Evolutionary conservation across 1,140 invertebrate genomes (phyloP).

Genomic region (Ceratina australensis): DNA sequence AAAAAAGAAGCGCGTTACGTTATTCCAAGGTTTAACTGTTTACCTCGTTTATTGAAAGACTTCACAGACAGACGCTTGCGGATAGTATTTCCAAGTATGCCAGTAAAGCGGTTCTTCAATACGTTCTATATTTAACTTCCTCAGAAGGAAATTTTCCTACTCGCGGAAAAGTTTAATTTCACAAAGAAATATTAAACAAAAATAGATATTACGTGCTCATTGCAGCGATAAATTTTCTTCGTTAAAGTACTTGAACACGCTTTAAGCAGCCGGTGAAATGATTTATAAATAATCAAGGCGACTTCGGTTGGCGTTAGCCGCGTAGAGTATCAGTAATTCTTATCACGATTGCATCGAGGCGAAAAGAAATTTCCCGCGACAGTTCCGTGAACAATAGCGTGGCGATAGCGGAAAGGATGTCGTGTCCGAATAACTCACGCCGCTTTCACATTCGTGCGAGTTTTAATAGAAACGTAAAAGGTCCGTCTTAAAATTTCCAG

Average conservation of each 20-base stretch:
- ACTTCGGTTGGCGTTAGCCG: slow-evolving; percentile 8
- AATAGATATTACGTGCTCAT: no score
- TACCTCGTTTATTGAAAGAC: no score
- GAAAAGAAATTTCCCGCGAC: slow-evolving; percentile 45
- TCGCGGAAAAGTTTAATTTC: no score
- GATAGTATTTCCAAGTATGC: no score
- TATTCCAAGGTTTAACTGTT: background rate
- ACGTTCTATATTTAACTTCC: no score
- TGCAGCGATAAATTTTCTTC: no score
- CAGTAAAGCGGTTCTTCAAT: no score
- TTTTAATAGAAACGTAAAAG: background rate
- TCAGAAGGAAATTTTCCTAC: no score
- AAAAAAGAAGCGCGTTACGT: slow-evolving; percentile 1
- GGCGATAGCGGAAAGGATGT: slow-evolving; percentile 29
- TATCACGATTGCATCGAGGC: slow-evolving; percentile 24
- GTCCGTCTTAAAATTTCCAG: background rate
- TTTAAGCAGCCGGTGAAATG: background rate
- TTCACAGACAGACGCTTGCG: no score
- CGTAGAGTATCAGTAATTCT: slow-evolving; percentile 33
- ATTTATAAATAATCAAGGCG: slow-evolving; percentile 18
- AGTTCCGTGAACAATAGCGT: slow-evolving; percentile 41
- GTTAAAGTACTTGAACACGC: background rate
- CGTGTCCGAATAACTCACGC: slow-evolving; percentile 24
- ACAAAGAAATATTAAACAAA: no score
- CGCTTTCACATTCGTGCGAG: slow-evolving; percentile 42